Evolutionary conservation across 1,140 invertebrate genomes (phyloP), one percentile per base, ranked within the genome.

Genomic region (Leptinotarsa defecta): DNA sequence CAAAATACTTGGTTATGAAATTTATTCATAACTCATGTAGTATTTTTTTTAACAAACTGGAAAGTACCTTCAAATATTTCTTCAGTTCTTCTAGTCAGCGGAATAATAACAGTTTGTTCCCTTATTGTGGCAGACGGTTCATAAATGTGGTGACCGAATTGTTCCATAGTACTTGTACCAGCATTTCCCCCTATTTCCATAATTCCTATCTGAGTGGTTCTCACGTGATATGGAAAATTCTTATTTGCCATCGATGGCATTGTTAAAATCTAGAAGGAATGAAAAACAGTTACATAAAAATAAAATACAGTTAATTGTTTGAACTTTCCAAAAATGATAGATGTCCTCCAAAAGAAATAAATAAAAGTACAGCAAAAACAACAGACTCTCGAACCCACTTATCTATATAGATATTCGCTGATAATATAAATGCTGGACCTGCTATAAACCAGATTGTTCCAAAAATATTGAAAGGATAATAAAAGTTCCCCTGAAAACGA

Each of bases 301-400:
- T 43, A 43, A 43, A 11, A 3, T 68, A 68, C 22, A 43, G 34
- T 43, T 43, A 43, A 0, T 43, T 43, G 8, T 11, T 43, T 43
- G 2, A 43, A 57, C 52, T 86, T 82, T 89, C 89, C 86, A 97
- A 86, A 86, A 97, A 97, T 83, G 93, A 89, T 6, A 93, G 83
- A 82, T 96, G 95, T 48, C 95, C 95, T 48, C 90, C 85, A 77
- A 95, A 90, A 17, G 92, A 89, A 20, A 96, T 92, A 71, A 91
- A 90, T 43, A 94, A 87, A 17, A 95, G 89, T 4, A 95, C 92
- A 15, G 91, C 93, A 77, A 92, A 93, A 0, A 96, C 93, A 0
- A 96, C 91, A 80, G 95, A 96, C 83, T 97, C 95, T 77, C 96
- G 85, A n/a, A 96, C 91, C 95, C 95, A 97, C 85, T 93, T 92